These are phyloP conservation scores for Iguana delicatissima DNA, from an alignment of 2,797 vertebrate species.

Conservation along the genomic window DNA sequence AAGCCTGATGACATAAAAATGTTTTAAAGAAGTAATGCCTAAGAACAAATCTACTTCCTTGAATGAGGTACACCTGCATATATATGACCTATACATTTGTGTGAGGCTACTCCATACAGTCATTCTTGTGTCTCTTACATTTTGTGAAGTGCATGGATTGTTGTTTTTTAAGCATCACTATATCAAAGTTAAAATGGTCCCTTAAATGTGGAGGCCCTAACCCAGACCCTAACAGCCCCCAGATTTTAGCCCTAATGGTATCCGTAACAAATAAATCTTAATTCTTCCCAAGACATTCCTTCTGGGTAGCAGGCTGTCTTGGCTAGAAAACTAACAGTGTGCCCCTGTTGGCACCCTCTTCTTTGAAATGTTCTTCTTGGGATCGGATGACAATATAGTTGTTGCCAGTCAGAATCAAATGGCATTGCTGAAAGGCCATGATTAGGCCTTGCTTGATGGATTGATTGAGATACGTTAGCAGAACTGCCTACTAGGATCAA, in stretches of 20 bases:
- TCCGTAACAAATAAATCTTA: neutral
- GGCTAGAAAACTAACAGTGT: slow-evolving; percentile 39
- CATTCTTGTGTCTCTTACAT: too few species aligned
- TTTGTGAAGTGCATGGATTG: too few species aligned
- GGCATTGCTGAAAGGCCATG: slow-evolving; percentile 28
- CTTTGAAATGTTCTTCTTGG: slow-evolving; percentile 40
- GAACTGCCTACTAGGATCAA: neutral
- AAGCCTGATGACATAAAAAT: too few species aligned
- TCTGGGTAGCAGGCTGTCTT: neutral
- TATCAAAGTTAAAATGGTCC: neutral
- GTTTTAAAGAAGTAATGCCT: too few species aligned
- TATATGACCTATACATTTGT: too few species aligned
- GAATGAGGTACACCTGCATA: too few species aligned
- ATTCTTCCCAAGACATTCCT: slow-evolving; percentile 46
- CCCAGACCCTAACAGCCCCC: neutral
- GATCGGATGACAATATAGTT: slow-evolving; percentile 56
- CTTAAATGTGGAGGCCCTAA: neutral
- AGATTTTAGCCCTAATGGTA: neutral
- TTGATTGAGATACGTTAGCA: neutral
- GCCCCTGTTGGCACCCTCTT: slow-evolving; percentile 44
- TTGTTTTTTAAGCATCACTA: too few species aligned
- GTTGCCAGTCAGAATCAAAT: neutral
- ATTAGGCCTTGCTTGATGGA: neutral
- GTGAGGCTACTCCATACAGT: too few species aligned
- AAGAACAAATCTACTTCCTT: too few species aligned